Base-by-base conservation (phyloP, 2,113 vertebrate species). In the Smithornis capensis region DNA sequence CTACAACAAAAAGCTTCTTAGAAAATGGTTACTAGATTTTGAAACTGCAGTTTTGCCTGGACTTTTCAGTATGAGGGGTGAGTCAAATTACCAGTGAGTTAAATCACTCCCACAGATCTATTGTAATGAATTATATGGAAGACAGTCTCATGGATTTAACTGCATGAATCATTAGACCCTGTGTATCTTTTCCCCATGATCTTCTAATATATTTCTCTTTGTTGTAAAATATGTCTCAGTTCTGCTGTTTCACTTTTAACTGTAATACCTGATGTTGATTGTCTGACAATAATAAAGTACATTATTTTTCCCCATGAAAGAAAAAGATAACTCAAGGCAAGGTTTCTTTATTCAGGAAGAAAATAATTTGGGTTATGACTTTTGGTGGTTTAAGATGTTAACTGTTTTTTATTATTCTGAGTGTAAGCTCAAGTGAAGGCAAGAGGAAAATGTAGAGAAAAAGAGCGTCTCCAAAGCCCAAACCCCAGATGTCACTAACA, bases 381-480 rank as follows among this genome's bases (percentile, higher is more conserved):
- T 85, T 16, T 25, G 6, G 13, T 49, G 8, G 4, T 35, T 75
- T 67, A 50, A 79, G 27, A 63, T 52, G 14, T 44, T 79, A 15
- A 7, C 71, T 68, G 3, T 25, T 82, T 57, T 13, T 50, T 63
- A 45, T 52, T 82, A n/a, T 47, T 68, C 27, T 79, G 49, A 73
- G 40, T 40, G 24, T 52, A 62, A 85, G 24, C 11, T 76, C 0
- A 0, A 68, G 10, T 22, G 40, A 90, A 4, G 21, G 22, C 35
- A 80, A 67, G 12, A 85, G 6, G 59, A 79, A 81, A 82, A 87
- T 37, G 2, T 10, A 67, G 15, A 82, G 56, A 42, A 79, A 87
- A 89, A 23, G 7, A 62, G 7, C 33, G 23, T 89, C 44, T 68
- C 60, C 56, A 68, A 81, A 92, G 33, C 3, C 56, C 59, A 87